These are phyloP conservation scores for Cirrhinus mrigala DNA, from an alignment of 2,797 vertebrate genomes.

Conservation along the genomic window DNA sequence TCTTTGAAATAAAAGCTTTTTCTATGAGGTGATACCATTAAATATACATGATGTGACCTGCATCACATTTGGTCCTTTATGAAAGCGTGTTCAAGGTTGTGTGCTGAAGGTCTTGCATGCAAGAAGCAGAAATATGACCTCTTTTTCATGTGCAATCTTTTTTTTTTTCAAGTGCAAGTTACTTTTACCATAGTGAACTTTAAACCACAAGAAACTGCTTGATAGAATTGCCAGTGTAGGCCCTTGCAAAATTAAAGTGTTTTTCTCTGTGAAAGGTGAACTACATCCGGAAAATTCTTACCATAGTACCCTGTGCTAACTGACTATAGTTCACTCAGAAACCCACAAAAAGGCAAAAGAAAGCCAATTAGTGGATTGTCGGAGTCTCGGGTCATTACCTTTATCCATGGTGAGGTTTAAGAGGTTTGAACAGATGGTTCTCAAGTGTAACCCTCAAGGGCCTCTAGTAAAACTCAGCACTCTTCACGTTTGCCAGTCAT, in stretches of 20 bases:
- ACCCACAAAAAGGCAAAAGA: slow-evolving; percentile 11
- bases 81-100: neutral
- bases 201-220: slow-evolving; percentile 1
- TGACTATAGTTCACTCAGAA: neutral
- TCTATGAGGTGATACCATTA: neutral
- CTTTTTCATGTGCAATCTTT: neutral
- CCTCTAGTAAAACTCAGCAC: slow-evolving; percentile 40
- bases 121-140: neutral
- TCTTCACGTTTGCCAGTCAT: slow-evolving; percentile 45
- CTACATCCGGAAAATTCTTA: neutral
- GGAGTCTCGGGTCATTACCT: slow-evolving; percentile 48
- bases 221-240: neutral
- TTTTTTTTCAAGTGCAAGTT: neutral
- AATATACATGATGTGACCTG: slow-evolving; percentile 8
- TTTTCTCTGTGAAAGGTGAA: neutral
- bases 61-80: neutral
- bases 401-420: slow-evolving; percentile 57
- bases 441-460: slow-evolving; percentile 55
- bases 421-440: slow-evolving; percentile 68
- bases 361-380: slow-evolving; percentile 38
- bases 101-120: neutral
- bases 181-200: neutral
- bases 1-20: slow-evolving; percentile 25
- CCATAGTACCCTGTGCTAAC: neutral
- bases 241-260: neutral